Evolutionary conservation across 2,888 invertebrate species (phyloP), one percentile per base, ranked within the genome.

Genomic region (Protodeltote pygarga): DNA sequence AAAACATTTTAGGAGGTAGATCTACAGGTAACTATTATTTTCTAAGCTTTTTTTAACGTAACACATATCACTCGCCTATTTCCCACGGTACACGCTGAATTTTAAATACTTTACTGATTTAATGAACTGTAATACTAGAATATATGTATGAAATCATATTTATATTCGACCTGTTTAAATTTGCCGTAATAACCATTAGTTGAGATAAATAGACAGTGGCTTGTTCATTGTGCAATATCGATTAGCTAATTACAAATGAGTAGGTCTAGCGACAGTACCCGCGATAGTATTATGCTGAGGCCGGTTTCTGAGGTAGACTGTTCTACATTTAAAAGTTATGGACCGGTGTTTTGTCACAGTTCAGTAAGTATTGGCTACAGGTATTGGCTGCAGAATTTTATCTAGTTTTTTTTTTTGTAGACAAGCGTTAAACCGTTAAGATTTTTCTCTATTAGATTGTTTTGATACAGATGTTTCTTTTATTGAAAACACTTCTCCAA

Each of bases 181-280:
- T 60, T 55, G 60, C 53, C 34, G 51, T 61, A 51, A 61, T 61
- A 66, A 57, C 50, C 44, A 60, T 61, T 63, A 52, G 54, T 63
- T 49, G 34, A 60, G 49, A 69, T 69, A 65, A 62, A 57, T 54
- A 55, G 34, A 40, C 40, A 60, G 54, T 55, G 42, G 46, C 65
- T 51, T 51, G 71, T 68, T 64, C 49, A 71, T 79, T 79, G 76
- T 68, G 81, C 71, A 79, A 80, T 66, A 42, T 45, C 69, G 60
- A 75, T 79, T 79, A 77, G 77, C 74, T 81, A 75, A 77, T 77
- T 79, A 73, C 61, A 55, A 68, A n/a, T n/a, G n/a, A n/a, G 55
- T 66, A 54, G 64, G 62, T 65, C 65, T 62, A 42, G 46, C 50
- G 39, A 34, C 33, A 47, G 42, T 70, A 57, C 52, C 54, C 39